Percentiles rank a stretch among this genome's conserved stretches.
These are phyloP conservation scores for Gambelia wislizenii DNA, from an alignment of 2,797 vertebrate species.

Conservation along the genomic window DNA sequence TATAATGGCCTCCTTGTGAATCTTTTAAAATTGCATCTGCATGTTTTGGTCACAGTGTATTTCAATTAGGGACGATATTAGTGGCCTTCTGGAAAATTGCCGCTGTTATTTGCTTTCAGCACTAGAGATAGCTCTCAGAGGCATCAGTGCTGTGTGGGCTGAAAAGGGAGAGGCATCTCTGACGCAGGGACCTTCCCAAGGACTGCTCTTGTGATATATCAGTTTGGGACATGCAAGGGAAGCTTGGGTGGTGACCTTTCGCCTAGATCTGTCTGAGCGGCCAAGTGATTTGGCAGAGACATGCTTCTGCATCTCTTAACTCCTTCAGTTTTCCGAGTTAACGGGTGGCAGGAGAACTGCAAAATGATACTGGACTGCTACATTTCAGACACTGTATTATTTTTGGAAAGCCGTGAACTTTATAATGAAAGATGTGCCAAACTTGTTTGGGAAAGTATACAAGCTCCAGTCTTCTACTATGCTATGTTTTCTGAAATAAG, in stretches of 20 bases:
- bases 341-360: neutral
- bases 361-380: conserved; percentile 29
- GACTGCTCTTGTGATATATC: neutral
- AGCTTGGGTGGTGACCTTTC: conserved; percentile 18
- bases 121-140: neutral
- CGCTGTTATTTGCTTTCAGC: neutral
- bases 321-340: neutral
- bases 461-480: neutral
- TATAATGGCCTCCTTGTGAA: no score
- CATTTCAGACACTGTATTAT: neutral
- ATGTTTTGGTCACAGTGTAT: neutral
- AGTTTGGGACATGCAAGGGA: neutral
- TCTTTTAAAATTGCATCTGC: neutral
- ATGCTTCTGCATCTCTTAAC: rapidly evolving
- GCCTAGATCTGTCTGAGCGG: conserved; percentile 46
- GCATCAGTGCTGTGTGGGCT: neutral
- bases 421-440: conserved; percentile 50
- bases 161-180: neutral
- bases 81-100: neutral
- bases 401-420: conserved; percentile 63
- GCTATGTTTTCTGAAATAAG: neutral
- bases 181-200: no score
- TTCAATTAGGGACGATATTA: neutral
- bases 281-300: neutral
- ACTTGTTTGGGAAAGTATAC: conserved; percentile 43